A percentile compares a stretch with the other conserved stretches of the same genome.
Evolutionary conservation across 2,888 invertebrate species (phyloP).

Genomic region (Catonia carolina): DNA sequence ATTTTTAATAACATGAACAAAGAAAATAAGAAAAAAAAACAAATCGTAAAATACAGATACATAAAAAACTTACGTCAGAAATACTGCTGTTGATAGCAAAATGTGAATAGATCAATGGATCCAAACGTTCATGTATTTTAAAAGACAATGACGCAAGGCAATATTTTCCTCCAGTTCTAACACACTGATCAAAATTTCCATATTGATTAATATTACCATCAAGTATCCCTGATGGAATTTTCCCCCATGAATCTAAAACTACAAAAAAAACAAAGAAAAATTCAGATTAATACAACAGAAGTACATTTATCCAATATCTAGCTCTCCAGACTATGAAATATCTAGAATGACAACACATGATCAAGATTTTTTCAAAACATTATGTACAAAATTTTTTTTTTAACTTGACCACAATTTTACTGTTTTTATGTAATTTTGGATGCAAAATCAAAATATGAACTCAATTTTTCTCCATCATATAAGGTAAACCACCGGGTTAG

Average conservation of each 20-base stretch:
- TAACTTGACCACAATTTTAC: no score
- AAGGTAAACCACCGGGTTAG: no score
- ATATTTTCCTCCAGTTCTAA: constrained; percentile 1
- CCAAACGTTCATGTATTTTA: not conserved
- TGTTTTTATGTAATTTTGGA: no score
- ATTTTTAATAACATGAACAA: no score
- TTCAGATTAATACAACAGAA: not conserved
- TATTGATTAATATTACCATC: constrained; percentile 19
- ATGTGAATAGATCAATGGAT: constrained; percentile 22
- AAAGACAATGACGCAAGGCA: not conserved
- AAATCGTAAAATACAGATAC: no score
- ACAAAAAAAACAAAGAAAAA: not conserved
- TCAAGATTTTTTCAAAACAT: no score
- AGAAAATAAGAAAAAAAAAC: no score
- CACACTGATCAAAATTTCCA: constrained; percentile 21
- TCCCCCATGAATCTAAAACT: constrained; percentile 23
- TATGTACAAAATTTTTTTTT: no score
- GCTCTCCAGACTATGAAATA: not conserved
- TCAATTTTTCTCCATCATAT: no score
- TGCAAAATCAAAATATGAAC: no score
- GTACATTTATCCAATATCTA: not conserved
- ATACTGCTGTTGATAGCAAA: not conserved
- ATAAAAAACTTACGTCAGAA: constrained; percentile 18
- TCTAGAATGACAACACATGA: no score
- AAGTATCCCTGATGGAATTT: constrained; percentile 17